Percentiles rank a stretch among this genome's conserved stretches.
phyloP scores from a whole-genome alignment of 2,797 vertebrate genomes.

The Saxicola maurus region DNA sequence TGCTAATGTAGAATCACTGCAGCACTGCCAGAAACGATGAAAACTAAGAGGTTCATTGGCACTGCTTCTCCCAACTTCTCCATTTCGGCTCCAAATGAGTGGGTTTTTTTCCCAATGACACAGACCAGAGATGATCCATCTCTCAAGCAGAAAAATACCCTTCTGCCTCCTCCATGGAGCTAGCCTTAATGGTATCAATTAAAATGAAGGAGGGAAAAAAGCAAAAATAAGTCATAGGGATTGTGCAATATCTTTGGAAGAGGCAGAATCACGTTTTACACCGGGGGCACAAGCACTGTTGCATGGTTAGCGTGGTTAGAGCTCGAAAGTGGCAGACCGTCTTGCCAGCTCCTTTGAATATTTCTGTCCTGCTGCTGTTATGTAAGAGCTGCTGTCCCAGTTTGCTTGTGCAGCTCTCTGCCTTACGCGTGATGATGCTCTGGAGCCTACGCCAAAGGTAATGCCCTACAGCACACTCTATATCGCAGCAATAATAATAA shows the following conservation, averaged over 20 bases:
- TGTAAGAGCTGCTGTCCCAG: conserved; percentile 27
- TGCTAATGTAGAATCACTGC: conserved; percentile 17
- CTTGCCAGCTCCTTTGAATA: background rate
- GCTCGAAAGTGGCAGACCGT: background rate
- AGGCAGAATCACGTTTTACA: background rate
- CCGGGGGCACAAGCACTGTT: background rate
- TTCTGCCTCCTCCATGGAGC: background rate
- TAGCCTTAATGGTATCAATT: background rate
- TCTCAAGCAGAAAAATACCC: background rate
- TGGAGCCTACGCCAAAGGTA: background rate
- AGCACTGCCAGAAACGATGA: background rate
- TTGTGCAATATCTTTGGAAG: background rate
- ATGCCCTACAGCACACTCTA: background rate
- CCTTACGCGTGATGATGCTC: background rate
- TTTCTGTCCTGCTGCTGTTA: conserved; percentile 24
- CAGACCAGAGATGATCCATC: background rate
- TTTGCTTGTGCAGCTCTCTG: conserved; percentile 26
- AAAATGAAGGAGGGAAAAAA: background rate
- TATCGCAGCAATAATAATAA: background rate
- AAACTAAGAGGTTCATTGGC: background rate
- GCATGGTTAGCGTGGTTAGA: background rate
- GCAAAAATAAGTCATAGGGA: background rate
- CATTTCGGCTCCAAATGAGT: background rate
- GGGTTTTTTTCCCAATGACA: background rate
- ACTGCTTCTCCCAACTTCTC: background rate